Evolutionary conservation across 2,888 invertebrate genomes (phyloP).

Genomic region (Ceraclea dissimilis): DNA sequence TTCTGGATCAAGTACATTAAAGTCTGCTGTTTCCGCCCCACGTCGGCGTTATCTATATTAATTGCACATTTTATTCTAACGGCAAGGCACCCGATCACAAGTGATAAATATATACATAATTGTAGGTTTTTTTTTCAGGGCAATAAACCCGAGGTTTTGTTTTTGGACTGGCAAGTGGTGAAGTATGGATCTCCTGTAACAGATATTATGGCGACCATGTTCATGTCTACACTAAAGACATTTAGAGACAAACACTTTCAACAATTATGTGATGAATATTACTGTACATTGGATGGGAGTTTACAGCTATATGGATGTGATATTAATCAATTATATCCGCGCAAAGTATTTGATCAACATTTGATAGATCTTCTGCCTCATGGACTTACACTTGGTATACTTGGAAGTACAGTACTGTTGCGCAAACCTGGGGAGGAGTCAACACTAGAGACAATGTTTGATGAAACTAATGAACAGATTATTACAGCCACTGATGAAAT

Average conservation of each 20-base stretch:
- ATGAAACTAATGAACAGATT: not conserved
- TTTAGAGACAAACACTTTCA: not conserved
- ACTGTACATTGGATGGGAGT: not conserved
- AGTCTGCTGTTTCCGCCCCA: no score
- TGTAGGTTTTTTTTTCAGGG: not conserved
- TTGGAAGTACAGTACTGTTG: not conserved
- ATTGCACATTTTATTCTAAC: no score
- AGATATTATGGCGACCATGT: not conserved
- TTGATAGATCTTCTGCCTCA: not conserved
- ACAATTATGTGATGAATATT: not conserved
- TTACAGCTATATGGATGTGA: not conserved
- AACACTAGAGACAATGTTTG: not conserved
- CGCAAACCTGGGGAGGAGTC: not conserved
- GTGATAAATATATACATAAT: no score
- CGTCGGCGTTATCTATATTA: no score
- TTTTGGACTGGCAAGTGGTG: not conserved
- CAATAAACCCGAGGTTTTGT: not conserved
- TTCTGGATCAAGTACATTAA: no score
- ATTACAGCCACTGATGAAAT: not conserved
- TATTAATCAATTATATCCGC: not conserved
- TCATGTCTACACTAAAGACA: not conserved
- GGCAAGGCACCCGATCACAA: no score
- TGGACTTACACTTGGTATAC: not conserved
- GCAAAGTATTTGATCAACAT: not conserved
- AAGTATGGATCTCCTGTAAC: not conserved